These are phyloP conservation scores for Ephialtes manifestator DNA, from an alignment of 2,888 invertebrate genomes.

Conservation along the genomic window DNA sequence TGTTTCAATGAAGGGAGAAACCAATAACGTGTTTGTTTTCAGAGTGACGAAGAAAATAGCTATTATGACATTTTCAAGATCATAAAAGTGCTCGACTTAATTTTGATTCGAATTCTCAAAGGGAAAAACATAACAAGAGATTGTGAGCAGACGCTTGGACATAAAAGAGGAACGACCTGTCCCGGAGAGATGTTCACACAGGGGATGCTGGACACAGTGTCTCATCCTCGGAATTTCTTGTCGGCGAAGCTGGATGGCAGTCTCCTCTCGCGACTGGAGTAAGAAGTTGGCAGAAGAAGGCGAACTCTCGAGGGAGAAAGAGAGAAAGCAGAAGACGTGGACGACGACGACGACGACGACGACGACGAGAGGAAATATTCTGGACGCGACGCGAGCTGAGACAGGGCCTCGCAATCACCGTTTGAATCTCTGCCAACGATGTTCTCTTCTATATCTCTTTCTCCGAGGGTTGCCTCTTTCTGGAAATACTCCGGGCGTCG, in stretches of 20 bases:
- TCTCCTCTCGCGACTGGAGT: conserved; percentile 56
- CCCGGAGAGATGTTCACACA: conserved; percentile 3
- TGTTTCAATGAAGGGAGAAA: background rate
- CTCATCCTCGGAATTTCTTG: conserved; percentile 58
- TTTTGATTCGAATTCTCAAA: background rate
- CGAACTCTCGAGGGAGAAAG: conserved; percentile 28
- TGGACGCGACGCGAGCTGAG: conserved; percentile 80
- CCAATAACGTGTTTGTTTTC: background rate
- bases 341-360: conserved; percentile 63
- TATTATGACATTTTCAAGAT: conserved; percentile 43
- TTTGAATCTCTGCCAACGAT: conserved; percentile 84
- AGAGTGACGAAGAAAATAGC: background rate
- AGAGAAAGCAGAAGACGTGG: conserved; percentile 16
- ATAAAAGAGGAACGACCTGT: conserved; percentile 59
- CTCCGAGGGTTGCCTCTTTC: conserved; percentile 52
- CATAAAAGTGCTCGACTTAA: conserved; percentile 54
- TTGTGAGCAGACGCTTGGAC: conserved; percentile 42
- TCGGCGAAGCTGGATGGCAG: conserved; percentile 41
- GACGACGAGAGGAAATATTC: conserved; percentile 80
- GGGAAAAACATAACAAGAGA: conserved; percentile 6
- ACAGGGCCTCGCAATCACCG: conserved; percentile 84
- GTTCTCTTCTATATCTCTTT: conserved; percentile 57
- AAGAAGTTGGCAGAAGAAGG: conserved; percentile 56
- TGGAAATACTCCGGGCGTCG: conserved; percentile 65
- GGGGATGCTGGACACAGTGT: conserved; percentile 61